Base-by-base conservation (phyloP, 1,140 invertebrate species). In the Lithobius niger region DNA sequence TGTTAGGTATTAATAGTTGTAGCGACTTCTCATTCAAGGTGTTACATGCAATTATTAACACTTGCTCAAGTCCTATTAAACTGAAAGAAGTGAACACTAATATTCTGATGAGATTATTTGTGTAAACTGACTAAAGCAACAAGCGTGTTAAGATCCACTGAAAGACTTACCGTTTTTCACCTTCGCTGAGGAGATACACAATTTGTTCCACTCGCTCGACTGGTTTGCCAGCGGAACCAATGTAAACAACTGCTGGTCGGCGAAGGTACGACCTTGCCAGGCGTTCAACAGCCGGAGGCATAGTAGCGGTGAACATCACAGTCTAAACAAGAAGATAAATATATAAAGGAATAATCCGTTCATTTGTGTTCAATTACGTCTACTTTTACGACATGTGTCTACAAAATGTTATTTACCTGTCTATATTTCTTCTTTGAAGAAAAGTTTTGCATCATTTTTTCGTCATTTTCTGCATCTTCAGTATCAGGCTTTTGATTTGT, bases 261-360 rank as follows among this genome's bases (percentile, higher is more conserved):
- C 97, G 76, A 4, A 99, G 71, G 74, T 99, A 99, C 27, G 84
- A 91, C 60, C 93, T 77, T 0, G 97, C 97, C 47, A 99, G 73
- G 61, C 96, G 77, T 74, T 99, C 97, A 1, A 99, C 93, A 4
- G 94, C 88, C 1, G 96, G 83, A 4, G 94, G 94, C 97, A 99
- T 99, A 63, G 97, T 99, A 18, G 97, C 97, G 42, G 97, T 99
- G 73, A 99, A 99, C 97, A 99, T 99, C 58, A 99, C 96, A 66
- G 96, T 99, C 84, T 86, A 66, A 43, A 19, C n/a, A 36, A 36
- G n/a, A 36, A 36, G n/a, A 36, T 10, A 36, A 36, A 36, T 10
- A 36, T 10, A 36, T 36, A 36, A 36, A 36, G 6, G n/a, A 36
- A 36, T 10, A 36, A 36, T 6, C 6, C n/a, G 31, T 36, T 36